phyloP scores from a whole-genome alignment of 30 jellyfish, hydroid and myxozoan genomes.

The Catostylus mosaicus region DNA sequence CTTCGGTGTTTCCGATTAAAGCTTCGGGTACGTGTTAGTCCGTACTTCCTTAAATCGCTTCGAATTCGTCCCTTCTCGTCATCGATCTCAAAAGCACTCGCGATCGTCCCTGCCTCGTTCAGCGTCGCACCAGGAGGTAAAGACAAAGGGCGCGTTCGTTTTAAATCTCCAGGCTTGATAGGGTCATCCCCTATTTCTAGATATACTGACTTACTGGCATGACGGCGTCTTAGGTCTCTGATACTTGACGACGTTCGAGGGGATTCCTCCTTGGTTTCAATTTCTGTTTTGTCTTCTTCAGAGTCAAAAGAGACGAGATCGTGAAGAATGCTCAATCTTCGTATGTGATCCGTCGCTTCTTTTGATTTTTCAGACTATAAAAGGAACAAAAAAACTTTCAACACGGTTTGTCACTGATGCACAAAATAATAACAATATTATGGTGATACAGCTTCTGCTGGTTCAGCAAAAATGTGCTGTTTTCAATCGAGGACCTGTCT shows the following conservation, averaged over 20 bases:
- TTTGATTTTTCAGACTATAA: constrained; percentile 50
- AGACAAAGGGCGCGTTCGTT: constrained; percentile 68
- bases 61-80: constrained; percentile 35
- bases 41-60: constrained; percentile 57
- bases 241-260: constrained; percentile 45
- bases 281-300: constrained; percentile 6
- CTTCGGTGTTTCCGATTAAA: constrained; percentile 55
- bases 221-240: constrained; percentile 57
- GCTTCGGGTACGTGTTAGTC: constrained; percentile 68
- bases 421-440: too few relatives aligned
- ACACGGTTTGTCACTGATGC: too few relatives aligned
- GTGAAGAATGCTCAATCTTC: constrained; percentile 70
- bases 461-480: too few relatives aligned
- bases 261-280: constrained; percentile 2
- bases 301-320: constrained; percentile 63
- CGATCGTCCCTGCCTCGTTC: not conserved
- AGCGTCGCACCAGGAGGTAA: constrained; percentile 60
- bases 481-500: too few relatives aligned
- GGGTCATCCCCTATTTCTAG: constrained; percentile 68
- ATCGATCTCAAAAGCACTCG: not conserved
- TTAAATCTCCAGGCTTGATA: constrained; percentile 62
- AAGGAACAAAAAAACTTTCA: not conserved
- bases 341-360: constrained; percentile 59
- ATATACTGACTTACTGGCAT: constrained; percentile 68
- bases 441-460: too few relatives aligned